phyloP scores from a whole-genome alignment of 2,888 invertebrate genomes.

The Sinodicranocentrus sp. region DNA sequence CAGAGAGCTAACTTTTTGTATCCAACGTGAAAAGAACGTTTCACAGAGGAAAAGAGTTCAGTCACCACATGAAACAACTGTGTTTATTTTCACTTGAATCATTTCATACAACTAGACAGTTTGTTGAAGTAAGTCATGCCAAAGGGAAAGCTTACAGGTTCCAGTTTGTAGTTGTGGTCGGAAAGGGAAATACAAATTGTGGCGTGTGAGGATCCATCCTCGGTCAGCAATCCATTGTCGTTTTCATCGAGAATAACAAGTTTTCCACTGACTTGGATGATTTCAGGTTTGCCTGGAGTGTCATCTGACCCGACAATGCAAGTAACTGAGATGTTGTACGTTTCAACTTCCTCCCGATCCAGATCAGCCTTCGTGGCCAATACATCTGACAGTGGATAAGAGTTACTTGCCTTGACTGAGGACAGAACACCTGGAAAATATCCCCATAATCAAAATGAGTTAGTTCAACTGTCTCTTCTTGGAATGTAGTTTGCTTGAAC shows the following conservation, averaged over 20 bases:
- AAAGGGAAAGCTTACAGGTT: conserved; percentile 37
- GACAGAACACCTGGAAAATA: conserved; percentile 52
- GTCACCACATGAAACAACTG: too few species aligned
- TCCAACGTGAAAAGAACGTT: too few species aligned
- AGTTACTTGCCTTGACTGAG: conserved; percentile 11
- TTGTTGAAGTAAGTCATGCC: too few species aligned
- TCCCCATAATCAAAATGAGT: too few species aligned
- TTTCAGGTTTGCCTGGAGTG: conserved; percentile 36
- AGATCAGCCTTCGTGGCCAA: conserved; percentile 58
- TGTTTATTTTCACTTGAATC: too few species aligned
- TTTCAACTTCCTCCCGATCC: conserved; percentile 67
- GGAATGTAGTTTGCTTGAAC: too few species aligned
- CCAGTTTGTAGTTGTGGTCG: conserved; percentile 29
- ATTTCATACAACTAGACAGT: too few species aligned
- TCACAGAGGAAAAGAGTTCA: too few species aligned
- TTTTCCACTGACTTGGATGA: conserved; percentile 39
- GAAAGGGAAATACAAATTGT: conserved; percentile 46
- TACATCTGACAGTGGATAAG: conserved; percentile 16
- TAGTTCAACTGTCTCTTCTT: too few species aligned
- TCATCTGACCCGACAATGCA: conserved; percentile 58
- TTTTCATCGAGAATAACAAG: conserved; percentile 73
- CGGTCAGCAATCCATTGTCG: conserved; percentile 67
- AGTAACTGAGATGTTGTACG: conserved; percentile 66
- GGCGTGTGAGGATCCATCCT: conserved; percentile 41
- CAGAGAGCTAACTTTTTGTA: too few species aligned